Evolutionary conservation across 2,888 invertebrate genomes (phyloP).

Genomic region (Malacosoma neustria): DNA sequence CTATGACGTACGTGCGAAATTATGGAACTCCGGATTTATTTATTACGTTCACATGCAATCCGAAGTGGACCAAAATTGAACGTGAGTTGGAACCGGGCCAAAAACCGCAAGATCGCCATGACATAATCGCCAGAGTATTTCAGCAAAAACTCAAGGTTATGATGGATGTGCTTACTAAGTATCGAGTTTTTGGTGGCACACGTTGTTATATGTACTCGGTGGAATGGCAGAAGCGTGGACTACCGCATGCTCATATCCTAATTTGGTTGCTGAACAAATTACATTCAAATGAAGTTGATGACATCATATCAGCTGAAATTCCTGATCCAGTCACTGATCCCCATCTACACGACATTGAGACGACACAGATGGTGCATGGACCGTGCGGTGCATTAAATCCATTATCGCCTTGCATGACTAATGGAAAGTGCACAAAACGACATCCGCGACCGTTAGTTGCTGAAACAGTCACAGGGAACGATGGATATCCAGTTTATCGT

Average conservation of each 20-base stretch:
- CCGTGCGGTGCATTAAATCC: constrained; percentile 31
- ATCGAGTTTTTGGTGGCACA: constrained; percentile 12
- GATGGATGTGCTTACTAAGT: constrained; percentile 10
- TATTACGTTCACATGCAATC: constrained; percentile 1
- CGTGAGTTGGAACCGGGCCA: constrained; percentile 7
- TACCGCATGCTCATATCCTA: constrained; percentile 8
- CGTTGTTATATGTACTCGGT: constrained; percentile 11
- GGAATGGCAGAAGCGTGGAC: constrained; percentile 6
- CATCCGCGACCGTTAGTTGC: constrained; percentile 16
- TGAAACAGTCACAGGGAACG: constrained; percentile 18
- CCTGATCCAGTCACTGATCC: constrained; percentile 15
- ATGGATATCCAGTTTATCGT: constrained; percentile 16
- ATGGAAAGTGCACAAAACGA: constrained; percentile 26
- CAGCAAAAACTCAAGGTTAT: constrained; percentile 11
- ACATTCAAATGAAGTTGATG: constrained; percentile 1
- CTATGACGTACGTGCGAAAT: constrained; percentile 21
- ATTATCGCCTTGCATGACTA: constrained; percentile 36
- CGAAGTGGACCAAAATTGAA: constrained; percentile 7
- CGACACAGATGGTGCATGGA: constrained; percentile 41
- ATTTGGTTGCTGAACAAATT: constrained; percentile 3
- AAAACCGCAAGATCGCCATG: constrained; percentile 12
- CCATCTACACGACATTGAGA: constrained; percentile 23
- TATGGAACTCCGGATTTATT: constrained; percentile 5
- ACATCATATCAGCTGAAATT: constrained; percentile 6
- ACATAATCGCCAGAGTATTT: constrained; percentile 14